Percentiles rank a stretch among this genome's conserved stretches.
These are phyloP conservation scores for Bombus difficillimus DNA, from an alignment of 1,140 invertebrate species.

Conservation along the genomic window DNA sequence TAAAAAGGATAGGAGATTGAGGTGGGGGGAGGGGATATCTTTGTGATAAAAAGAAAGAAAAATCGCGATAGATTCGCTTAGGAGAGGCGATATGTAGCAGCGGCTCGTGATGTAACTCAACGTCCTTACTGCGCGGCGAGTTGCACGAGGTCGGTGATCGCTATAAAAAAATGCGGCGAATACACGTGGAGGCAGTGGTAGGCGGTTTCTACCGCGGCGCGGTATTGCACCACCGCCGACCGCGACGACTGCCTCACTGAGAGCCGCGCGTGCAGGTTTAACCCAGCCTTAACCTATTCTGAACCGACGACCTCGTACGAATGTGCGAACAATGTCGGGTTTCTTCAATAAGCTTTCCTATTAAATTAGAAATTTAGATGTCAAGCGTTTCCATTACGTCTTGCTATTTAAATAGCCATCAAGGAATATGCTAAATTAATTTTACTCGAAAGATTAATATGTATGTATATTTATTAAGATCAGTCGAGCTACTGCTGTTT, in stretches of 20 bases:
- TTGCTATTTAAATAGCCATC: too few species aligned
- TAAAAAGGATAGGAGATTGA: background rate
- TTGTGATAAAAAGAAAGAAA: background rate
- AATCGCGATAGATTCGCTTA: conserved; percentile 37
- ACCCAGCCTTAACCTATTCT: conserved; percentile 57
- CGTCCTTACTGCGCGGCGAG: conserved; percentile 81
- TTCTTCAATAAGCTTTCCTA: conserved; percentile 14
- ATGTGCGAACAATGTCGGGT: conserved; percentile 13
- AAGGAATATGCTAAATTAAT: background rate
- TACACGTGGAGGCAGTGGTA: conserved; percentile 80
- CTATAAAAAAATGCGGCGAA: conserved; percentile 80
- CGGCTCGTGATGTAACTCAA: conserved; percentile 79
- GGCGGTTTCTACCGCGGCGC: conserved; percentile 70
- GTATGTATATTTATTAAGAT: background rate
- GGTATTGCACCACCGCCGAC: conserved; percentile 60
- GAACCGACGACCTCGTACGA: conserved; percentile 39
- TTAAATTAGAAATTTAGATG: background rate
- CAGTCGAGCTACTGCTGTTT: background rate
- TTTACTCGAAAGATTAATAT: background rate
- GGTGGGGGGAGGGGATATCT: too few species aligned
- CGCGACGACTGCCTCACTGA: conserved; percentile 68
- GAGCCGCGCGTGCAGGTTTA: conserved; percentile 64
- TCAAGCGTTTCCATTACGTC: too few species aligned
- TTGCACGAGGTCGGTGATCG: conserved; percentile 83
- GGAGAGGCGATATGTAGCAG: conserved; percentile 24